Base-by-base conservation (phyloP, 1,140 invertebrate genomes). In the Panulirus ornatus region DNA sequence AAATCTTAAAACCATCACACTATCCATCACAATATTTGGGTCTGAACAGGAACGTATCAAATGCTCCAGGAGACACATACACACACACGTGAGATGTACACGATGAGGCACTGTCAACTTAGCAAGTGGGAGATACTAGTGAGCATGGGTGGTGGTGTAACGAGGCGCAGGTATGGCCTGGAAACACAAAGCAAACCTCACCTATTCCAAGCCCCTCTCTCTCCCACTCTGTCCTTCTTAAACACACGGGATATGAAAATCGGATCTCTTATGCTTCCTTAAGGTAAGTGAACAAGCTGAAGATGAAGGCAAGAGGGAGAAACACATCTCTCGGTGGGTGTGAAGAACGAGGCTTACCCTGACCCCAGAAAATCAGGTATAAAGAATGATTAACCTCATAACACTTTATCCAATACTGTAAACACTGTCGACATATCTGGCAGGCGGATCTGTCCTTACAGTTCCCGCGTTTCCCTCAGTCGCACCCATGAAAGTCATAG, bases 21-120 rank as follows among this genome's bases (percentile, higher is more conserved):
- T 78, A 42, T 47, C 27, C 44, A 78, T 78, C 40, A 78, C 40
- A 40, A 75, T 40, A 42, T 44, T 78, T 38, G 30, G 14, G 14
- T 78, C 44, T 78, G 40, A 78, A 27, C 22, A 8, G 3, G 11
- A 63, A 63, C 51, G 58, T 58, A 83, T 58, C 36, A 83, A 83
- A 83, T 83, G 58, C 58, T 38, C 79, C 58, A n/a, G 36, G 44
- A 83, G 58, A 83, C 81, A 83, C 81, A 83, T 66, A n/a, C n/a
- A n/a, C n/a, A n/a, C n/a, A 58, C 40, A 83, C 63, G 81, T 51
- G 79, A 83, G 66, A 30, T 66, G 27, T 66, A 66, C 58, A 66
- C 27, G 30, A 66, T 30, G 58, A 66, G 58, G 58, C 58, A 66
- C 58, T 66, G 58, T 30, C 30, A 66, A 66, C 30, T 8, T 66